These are phyloP conservation scores for Eupithecia exiguata DNA, from an alignment of 2,888 invertebrate species.

Conservation along the genomic window DNA sequence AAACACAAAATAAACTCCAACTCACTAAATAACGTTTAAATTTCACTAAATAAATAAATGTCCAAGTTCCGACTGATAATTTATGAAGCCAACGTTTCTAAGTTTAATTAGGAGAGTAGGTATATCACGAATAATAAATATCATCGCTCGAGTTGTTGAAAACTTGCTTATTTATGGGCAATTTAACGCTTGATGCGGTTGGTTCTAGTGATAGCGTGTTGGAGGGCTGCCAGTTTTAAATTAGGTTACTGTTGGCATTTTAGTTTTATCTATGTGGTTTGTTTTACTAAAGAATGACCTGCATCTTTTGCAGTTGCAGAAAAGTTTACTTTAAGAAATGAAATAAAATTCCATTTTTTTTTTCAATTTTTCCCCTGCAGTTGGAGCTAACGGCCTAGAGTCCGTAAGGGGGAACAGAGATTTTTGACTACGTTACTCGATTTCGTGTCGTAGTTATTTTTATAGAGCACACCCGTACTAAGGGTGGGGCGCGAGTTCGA, in stretches of 20 bases:
- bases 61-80: conserved; percentile 21
- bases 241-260: conserved; percentile 5
- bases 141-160: conserved; percentile 31
- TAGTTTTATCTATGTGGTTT: background rate
- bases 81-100: conserved; percentile 29
- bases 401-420: no score
- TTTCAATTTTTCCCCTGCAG: no score
- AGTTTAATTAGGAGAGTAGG: conserved; percentile 29
- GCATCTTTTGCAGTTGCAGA: background rate
- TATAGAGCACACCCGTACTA: no score
- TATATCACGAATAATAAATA: conserved; percentile 26
- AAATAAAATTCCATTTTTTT: no score
- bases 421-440: no score
- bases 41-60: conserved; percentile 5
- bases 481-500: no score
- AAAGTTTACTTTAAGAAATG: background rate
- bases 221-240: conserved; percentile 7
- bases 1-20: background rate
- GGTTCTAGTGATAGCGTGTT: conserved; percentile 19
- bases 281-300: background rate
- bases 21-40: conserved; percentile 2
- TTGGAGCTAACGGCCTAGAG: no score
- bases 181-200: conserved; percentile 21
- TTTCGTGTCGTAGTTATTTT: no score
- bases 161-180: conserved; percentile 35